phyloP scores from a whole-genome alignment of 1,140 invertebrate species.

The Lordiphosa mommai region DNA sequence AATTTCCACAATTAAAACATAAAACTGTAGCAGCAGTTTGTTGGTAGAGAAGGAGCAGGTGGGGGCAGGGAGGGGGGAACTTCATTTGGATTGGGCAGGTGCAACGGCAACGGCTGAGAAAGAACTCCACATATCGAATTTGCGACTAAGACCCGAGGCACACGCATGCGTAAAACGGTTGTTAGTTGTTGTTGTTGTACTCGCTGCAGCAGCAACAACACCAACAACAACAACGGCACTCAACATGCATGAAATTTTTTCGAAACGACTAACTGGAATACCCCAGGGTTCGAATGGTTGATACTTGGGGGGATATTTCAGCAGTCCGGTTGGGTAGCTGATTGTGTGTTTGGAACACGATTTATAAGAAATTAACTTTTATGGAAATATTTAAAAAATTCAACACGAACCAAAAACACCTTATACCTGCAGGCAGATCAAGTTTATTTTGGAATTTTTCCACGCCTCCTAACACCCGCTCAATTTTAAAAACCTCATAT shows the following conservation, averaged over 20 bases:
- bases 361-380: too few relatives aligned
- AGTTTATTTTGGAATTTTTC: too few relatives aligned
- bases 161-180: constrained; percentile 75
- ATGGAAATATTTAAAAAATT: too few relatives aligned
- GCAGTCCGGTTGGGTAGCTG: too few relatives aligned
- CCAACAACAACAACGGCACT: constrained; percentile 41
- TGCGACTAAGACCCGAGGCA: constrained; percentile 26
- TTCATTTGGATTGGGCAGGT: constrained; percentile 26
- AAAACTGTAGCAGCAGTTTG: constrained; percentile 56
- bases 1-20: constrained; percentile 76
- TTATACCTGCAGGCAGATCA: too few relatives aligned
- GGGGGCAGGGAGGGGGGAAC: background rate
- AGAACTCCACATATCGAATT: background rate
- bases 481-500: too few relatives aligned
- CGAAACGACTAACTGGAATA: constrained; percentile 7
- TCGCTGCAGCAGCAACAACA: constrained; percentile 19
- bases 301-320: too few relatives aligned
- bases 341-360: too few relatives aligned
- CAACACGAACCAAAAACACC: too few relatives aligned
- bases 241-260: constrained; percentile 64
- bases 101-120: constrained; percentile 35
- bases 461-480: too few relatives aligned
- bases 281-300: background rate
- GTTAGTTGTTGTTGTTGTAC: constrained; percentile 29
- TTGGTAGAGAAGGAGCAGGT: background rate